phyloP scores from a whole-genome alignment of 2,888 invertebrate species.

The Leucoma salicis region DNA sequence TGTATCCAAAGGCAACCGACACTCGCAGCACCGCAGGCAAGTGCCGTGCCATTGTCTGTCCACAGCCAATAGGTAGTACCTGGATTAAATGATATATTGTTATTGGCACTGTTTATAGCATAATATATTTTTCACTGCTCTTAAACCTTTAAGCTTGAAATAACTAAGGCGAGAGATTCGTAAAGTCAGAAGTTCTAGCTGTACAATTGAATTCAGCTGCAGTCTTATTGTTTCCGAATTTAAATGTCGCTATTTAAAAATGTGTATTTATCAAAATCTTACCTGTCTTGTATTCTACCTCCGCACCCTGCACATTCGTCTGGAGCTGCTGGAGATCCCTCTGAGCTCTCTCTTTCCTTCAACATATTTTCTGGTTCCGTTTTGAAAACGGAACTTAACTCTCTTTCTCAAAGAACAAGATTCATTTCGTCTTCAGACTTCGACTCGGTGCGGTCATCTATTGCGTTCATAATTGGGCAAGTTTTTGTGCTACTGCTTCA shows the following conservation, averaged over 20 bases:
- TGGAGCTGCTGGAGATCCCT: slow-evolving; percentile 65
- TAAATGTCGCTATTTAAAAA: slow-evolving; percentile 1
- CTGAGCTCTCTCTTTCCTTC: slow-evolving; percentile 85
- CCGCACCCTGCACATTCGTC: slow-evolving; percentile 85
- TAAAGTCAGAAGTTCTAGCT: no score
- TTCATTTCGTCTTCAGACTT: slow-evolving; percentile 41
- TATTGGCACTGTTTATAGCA: background rate
- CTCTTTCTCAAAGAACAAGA: slow-evolving; percentile 66
- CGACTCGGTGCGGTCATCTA: slow-evolving; percentile 37
- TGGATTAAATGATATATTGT: slow-evolving; percentile 23
- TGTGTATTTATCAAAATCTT: slow-evolving; percentile 23
- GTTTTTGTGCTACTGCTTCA: slow-evolving; percentile 21
- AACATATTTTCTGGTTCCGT: slow-evolving; percentile 79
- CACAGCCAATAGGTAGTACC: slow-evolving; percentile 90
- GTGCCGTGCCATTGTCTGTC: slow-evolving; percentile 95
- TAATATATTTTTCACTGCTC: background rate
- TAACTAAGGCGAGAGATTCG: no score
- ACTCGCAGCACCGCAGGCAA: slow-evolving; percentile 92
- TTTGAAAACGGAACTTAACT: slow-evolving; percentile 48
- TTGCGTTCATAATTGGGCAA: slow-evolving; percentile 45
- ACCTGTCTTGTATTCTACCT: slow-evolving; percentile 83
- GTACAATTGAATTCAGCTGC: no score
- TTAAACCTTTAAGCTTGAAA: no score
- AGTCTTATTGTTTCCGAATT: no score
- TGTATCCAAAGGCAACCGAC: slow-evolving; percentile 91